Percentiles rank a stretch among this genome's conserved stretches.
Conservation (phyloP, 2,888 invertebrate genomes). For the Coremacera marginata region DNA sequence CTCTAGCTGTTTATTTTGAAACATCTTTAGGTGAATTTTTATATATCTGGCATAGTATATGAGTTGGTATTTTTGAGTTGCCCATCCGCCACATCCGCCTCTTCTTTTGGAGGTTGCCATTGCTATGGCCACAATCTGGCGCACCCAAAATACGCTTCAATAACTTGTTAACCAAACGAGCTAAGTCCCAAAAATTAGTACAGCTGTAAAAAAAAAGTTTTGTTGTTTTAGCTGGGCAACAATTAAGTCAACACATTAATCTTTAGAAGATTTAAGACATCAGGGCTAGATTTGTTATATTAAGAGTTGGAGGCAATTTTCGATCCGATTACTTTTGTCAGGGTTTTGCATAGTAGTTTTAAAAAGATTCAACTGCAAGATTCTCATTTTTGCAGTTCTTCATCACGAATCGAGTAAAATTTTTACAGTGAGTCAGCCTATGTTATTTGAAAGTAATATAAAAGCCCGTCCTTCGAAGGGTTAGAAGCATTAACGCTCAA, state of each 20-base stretch:
- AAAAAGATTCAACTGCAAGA: too few species aligned
- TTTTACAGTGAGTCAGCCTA: too few species aligned
- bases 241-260: conserved; percentile 7
- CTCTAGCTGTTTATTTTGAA: conserved; percentile 31
- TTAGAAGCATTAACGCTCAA: too few species aligned
- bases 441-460: too few species aligned
- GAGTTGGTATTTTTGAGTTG: not conserved
- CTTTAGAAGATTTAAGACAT: not conserved
- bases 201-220: conserved; percentile 4
- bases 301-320: too few species aligned
- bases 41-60: not conserved
- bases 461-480: too few species aligned
- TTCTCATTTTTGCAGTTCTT: too few species aligned
- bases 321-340: too few species aligned
- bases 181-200: not conserved
- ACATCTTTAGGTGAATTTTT: conserved; percentile 20
- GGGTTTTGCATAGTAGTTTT: too few species aligned
- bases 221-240: not conserved
- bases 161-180: not conserved
- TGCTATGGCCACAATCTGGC: conserved; percentile 35
- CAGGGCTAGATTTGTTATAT: too few species aligned
- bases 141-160: conserved; percentile 23
- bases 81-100: conserved; percentile 34
- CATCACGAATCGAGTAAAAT: too few species aligned
- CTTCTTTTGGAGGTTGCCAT: conserved; percentile 11